phyloP scores from a whole-genome alignment of 2,888 invertebrate genomes.

The Blastobasis lacticolella region DNA sequence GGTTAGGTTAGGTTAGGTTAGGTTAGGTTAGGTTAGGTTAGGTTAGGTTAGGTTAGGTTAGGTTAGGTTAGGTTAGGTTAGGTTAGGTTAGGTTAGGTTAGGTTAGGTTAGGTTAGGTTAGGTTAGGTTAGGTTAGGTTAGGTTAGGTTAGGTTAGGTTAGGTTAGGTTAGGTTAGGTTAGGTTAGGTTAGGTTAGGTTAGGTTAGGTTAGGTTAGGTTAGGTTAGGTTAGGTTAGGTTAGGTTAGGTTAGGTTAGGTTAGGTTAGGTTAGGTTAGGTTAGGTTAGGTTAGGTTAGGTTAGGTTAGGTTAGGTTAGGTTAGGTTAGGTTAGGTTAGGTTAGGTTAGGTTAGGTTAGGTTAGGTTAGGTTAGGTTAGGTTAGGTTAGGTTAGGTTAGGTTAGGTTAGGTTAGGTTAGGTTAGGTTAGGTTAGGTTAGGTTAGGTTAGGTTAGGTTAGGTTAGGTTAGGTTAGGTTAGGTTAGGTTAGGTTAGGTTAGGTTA shows the following conservation, averaged over 20 bases:
- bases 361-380: conserved; percentile 12
- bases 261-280: conserved; percentile 23
- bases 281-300: conserved; percentile 20
- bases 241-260: conserved; percentile 22
- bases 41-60: too few relatives aligned
- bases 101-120: too few relatives aligned
- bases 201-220: too few relatives aligned
- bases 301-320: conserved; percentile 19
- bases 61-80: too few relatives aligned
- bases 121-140: too few relatives aligned
- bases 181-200: too few relatives aligned
- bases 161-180: too few relatives aligned
- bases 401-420: conserved; percentile 9
- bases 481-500: conserved; percentile 11
- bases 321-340: conserved; percentile 19
- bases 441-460: conserved; percentile 9
- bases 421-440: conserved; percentile 5
- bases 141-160: too few relatives aligned
- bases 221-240: conserved; percentile 12
- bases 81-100: too few relatives aligned
- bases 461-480: conserved; percentile 12
- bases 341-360: conserved; percentile 17
- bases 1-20: too few relatives aligned
- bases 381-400: conserved; percentile 9
- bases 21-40: too few relatives aligned